phyloP scores from a whole-genome alignment of 2,888 invertebrate genomes.

The Nemotelus nigrinus region DNA sequence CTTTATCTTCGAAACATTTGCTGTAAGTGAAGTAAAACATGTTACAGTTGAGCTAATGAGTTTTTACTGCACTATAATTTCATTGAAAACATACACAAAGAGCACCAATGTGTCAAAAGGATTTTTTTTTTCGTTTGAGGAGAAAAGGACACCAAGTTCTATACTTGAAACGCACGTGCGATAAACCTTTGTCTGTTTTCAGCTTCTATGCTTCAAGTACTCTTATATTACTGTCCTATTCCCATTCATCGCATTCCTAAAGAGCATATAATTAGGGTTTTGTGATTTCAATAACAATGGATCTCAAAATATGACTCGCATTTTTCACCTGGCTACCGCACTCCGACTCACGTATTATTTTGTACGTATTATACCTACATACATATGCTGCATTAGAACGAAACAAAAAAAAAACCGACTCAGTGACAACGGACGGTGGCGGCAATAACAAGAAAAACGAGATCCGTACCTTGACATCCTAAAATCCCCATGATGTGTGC shows the following conservation, averaged over 20 bases:
- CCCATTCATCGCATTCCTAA: background rate
- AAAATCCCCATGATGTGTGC: constrained; percentile 16
- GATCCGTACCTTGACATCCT: constrained; percentile 5
- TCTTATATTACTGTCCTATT: background rate
- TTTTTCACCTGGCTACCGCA: constrained; percentile 32
- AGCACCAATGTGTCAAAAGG: no score
- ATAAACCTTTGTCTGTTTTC: background rate
- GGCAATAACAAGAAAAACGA: constrained; percentile 7
- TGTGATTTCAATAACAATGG: constrained; percentile 32
- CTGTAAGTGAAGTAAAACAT: no score
- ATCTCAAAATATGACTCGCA: constrained; percentile 18
- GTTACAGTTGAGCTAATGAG: no score
- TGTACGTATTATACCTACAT: constrained; percentile 1
- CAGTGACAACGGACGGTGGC: background rate
- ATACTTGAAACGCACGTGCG: constrained; percentile 19
- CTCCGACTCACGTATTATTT: background rate
- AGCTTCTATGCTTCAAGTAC: background rate
- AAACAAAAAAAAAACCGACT: background rate
- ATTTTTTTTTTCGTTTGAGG: no score
- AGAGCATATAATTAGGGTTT: constrained; percentile 36
- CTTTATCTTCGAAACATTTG: no score
- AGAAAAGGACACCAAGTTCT: no score
- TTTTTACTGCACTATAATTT: no score
- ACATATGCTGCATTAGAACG: background rate
- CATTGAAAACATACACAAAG: no score